Percentiles rank a stretch among this genome's conserved stretches.
phyloP scores from a whole-genome alignment of 2,888 invertebrate species.

The Melolontha melolontha region DNA sequence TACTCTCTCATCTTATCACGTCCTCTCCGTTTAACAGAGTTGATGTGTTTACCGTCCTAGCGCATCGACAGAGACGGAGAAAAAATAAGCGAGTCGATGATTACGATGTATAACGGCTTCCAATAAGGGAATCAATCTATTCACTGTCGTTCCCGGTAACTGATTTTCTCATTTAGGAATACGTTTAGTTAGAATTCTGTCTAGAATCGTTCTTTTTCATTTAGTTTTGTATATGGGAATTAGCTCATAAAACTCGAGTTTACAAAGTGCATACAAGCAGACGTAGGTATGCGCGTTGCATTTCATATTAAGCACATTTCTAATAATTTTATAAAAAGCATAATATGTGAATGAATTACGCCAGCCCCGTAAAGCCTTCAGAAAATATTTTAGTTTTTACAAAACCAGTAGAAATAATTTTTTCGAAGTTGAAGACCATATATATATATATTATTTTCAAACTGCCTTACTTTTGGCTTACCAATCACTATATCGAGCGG shows the following conservation, averaged over 20 bases:
- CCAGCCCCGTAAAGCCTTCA: no score
- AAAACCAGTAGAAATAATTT: no score
- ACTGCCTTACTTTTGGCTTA: no score
- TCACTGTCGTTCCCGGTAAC: constrained; percentile 47
- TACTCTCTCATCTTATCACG: not conserved
- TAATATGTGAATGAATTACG: no score
- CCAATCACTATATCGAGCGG: no score
- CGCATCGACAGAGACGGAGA: not conserved
- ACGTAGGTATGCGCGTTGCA: not conserved
- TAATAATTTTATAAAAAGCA: no score
- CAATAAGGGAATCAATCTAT: constrained; percentile 49
- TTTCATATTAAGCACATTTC: no score
- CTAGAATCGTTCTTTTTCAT: no score
- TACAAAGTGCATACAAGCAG: not conserved
- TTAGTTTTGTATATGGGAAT: constrained; percentile 6
- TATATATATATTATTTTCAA: no score
- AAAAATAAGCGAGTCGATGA: constrained; percentile 19
- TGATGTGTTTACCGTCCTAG: no score
- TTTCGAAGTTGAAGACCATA: no score
- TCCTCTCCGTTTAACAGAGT: not conserved
- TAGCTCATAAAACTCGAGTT: constrained; percentile 2
- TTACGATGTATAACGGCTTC: constrained; percentile 45
- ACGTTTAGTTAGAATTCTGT: not conserved
- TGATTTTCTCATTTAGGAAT: constrained; percentile 46
- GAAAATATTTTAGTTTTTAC: no score